phyloP scores from a whole-genome alignment of 2,113 vertebrate species.

The Ivindomyrus marchei region DNA sequence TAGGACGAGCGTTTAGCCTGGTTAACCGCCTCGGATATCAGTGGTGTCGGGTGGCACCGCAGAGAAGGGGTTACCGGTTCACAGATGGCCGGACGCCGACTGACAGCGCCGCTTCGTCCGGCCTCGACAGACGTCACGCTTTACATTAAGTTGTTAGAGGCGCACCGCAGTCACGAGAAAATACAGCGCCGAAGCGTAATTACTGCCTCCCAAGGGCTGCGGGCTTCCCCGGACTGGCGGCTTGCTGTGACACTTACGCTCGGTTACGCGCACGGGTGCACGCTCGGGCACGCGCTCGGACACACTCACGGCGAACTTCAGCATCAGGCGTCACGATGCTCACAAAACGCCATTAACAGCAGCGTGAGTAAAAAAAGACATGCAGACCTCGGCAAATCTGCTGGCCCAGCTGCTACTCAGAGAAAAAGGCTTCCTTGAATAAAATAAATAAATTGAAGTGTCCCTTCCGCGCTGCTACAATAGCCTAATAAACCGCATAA shows the following conservation, averaged over 20 bases:
- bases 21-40: background rate
- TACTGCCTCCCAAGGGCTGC: background rate
- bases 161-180: conserved; percentile 8
- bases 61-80: background rate
- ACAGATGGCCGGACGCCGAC: background rate
- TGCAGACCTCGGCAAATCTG: background rate
- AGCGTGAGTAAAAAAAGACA: background rate
- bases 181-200: conserved; percentile 11
- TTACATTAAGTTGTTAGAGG: conserved; percentile 1
- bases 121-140: background rate
- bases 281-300: too few species aligned
- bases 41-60: background rate
- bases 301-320: background rate
- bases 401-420: background rate
- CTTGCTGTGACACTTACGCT: background rate
- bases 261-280: background rate
- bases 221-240: background rate
- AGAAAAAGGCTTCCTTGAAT: background rate
- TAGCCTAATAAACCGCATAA: background rate
- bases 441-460: background rate
- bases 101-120: background rate
- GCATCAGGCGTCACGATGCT: background rate
- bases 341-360: background rate
- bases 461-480: background rate
- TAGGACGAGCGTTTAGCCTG: background rate